Base-by-base conservation (phyloP, 1,140 invertebrate species). In the Odontomachus brunneus region DNA sequence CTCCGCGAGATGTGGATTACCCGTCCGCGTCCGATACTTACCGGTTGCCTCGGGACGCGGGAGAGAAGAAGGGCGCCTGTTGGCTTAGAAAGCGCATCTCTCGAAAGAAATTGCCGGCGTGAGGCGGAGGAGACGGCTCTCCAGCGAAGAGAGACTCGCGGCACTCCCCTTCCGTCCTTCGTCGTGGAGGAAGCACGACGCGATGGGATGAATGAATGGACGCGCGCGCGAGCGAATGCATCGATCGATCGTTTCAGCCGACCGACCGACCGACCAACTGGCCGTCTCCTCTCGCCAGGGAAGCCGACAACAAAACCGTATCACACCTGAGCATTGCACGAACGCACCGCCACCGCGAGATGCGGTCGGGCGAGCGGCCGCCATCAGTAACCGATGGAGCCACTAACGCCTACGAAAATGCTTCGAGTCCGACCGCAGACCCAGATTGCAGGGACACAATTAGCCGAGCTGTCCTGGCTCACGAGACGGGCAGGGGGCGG, bases 371-470 rank as follows among this genome's bases (percentile, higher is more conserved):
- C 51, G 38, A 57, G 65, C 65, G 48, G 44, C 65, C 65, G 51
- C 75, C 53, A 51, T 71, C 75, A 24, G 75, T 80, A 59, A 71
- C 75, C 65, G 60, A 80, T 71, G 51, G 26, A 19, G 51, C 75
- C 75, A 80, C 75, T 71, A 71, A 80, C 75, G 75, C 75, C 75
- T 80, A 57, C 65, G 75, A 80, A 80, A 80, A 80, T 53, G 75
- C 75, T 80, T 78, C 63, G 75, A 78, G 51, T 78, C 51, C 22
- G 65, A 80, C 75, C 75, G 33, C 65, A 80, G 51, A 26, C 51
- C 38, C 75, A 33, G 75, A 80, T 80, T 80, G 75, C 75, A 80
- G 33, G 65, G 33, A 57, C 51, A 80, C 75, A 80, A 80, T 80
- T 80, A 80, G 51, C 22, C 75, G 26, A 69, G 38, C 33, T 29